These are phyloP conservation scores for Stratiomys singularior DNA, from an alignment of 2,888 invertebrate species.

Conservation along the genomic window DNA sequence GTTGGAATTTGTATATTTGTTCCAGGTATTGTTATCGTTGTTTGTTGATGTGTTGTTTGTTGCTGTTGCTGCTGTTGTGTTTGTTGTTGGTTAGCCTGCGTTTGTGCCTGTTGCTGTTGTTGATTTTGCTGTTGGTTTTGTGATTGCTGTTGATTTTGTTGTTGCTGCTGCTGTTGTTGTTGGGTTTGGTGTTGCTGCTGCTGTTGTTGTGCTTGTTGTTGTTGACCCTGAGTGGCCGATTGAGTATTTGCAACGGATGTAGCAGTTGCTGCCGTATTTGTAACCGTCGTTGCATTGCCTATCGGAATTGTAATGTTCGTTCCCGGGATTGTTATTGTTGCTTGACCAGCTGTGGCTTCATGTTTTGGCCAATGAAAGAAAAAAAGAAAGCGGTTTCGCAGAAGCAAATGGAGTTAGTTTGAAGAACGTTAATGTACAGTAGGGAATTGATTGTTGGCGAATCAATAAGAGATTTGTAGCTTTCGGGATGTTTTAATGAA, in stretches of 20 bases:
- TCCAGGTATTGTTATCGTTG: conserved; percentile 64
- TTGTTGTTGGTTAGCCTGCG: conserved; percentile 48
- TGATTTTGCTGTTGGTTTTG: conserved; percentile 48
- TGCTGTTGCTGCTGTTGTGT: conserved; percentile 57
- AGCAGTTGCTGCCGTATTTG: conserved; percentile 50
- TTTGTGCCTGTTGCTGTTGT: conserved; percentile 52
- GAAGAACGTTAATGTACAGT: conserved; percentile 46
- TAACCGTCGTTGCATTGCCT: conserved; percentile 55
- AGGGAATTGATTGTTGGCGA: conserved; percentile 21
- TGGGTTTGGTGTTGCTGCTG: conserved; percentile 55
- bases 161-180: conserved; percentile 58
- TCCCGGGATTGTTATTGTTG: conserved; percentile 70
- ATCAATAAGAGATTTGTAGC: conserved; percentile 43
- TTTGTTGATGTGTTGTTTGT: conserved; percentile 56
- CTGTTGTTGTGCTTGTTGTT: conserved; percentile 59
- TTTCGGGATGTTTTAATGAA: conserved; percentile 32
- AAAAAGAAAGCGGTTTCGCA: conserved; percentile 47
- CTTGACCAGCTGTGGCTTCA: conserved; percentile 60
- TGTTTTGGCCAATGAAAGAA: conserved; percentile 26
- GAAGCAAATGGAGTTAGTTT: conserved; percentile 50
- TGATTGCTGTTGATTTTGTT: conserved; percentile 55
- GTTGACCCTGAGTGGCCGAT: conserved; percentile 58
- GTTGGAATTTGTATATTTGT: conserved; percentile 65
- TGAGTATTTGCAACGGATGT: conserved; percentile 52
- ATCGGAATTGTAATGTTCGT: conserved; percentile 70